A percentile compares a stretch with the other conserved stretches of the same genome.
These are phyloP conservation scores for Drosophila pseudotakahashii DNA, from an alignment of 2,888 invertebrate species.

Conservation along the genomic window DNA sequence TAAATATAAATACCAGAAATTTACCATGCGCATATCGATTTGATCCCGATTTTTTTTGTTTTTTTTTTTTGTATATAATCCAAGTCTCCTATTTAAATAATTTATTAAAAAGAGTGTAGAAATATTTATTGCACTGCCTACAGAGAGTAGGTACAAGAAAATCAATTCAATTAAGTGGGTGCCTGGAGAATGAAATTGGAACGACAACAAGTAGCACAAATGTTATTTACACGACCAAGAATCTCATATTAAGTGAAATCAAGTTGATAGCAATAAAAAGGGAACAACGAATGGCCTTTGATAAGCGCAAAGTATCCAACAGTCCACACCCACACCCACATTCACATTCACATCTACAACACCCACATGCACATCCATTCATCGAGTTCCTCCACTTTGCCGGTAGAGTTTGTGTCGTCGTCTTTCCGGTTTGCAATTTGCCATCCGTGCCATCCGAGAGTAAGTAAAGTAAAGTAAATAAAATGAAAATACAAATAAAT, in stretches of 20 bases:
- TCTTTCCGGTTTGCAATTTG: constrained; percentile 39
- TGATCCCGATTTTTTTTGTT: too few species aligned
- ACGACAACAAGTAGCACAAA: constrained; percentile 1
- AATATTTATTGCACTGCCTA: not conserved
- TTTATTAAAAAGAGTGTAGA: too few species aligned
- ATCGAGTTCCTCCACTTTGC: constrained; percentile 8
- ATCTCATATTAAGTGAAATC: constrained; percentile 15
- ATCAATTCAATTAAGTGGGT: not conserved
- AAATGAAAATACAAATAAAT: constrained; percentile 11
- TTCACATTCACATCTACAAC: not conserved
- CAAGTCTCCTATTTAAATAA: too few species aligned
- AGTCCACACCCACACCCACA: not conserved
- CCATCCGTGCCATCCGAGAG: constrained; percentile 8
- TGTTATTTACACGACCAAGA: not conserved
- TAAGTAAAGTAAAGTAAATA: constrained; percentile 28
- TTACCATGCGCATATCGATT: too few species aligned
- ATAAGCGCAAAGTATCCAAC: constrained; percentile 13
- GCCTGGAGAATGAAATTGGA: not conserved
- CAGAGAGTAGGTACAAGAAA: not conserved
- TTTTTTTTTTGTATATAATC: too few species aligned
- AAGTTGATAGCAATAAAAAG: constrained; percentile 13
- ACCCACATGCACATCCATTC: not conserved
- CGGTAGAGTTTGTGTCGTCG: constrained; percentile 8
- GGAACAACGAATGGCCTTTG: constrained; percentile 3
- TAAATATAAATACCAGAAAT: too few species aligned